Evolutionary conservation across 1,140 invertebrate species (phyloP), one percentile per base, ranked within the genome.

Genomic region (Ooceraea biroi): DNA sequence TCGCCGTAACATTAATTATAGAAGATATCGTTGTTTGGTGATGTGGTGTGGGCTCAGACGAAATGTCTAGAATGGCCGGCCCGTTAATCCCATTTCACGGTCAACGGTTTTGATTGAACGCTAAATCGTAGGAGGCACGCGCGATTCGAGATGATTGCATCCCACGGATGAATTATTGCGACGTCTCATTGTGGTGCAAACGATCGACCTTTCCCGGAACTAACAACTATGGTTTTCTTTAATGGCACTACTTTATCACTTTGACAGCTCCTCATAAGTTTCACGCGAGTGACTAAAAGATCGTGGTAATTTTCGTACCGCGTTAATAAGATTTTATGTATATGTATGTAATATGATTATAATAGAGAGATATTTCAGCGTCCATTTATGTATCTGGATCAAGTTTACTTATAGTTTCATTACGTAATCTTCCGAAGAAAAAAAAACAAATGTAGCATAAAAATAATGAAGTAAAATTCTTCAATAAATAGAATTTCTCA

Each of bases 321-420:
- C 36, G 36, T 7, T 7, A 7, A 36, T 36, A 36, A 7, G 7
- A 5, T 65, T 65, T 1, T 44, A 44, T 44, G 7, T 0, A 10
- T 12, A 46, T 14, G 12, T 22, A 44, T 22, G 5, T 22, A 66
- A 46, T 22, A 22, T 55, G 30, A 27, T 71, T 27, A 0, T 25
- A 71, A 30, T 52, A 8, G 36, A n/a, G n/a, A n/a, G n/a, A 55
- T 55, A 71, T 55, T 71, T 71, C 27, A 55, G 36, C 36, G 48
- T 41, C 48, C 52, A 36, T 22, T 71, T 11, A n/a, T 55, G 17
- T 10, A 8, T 41, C 10, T 1, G 12, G 2, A 3, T 0, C n/a
- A 19, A 1, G 5, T 14, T 36, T 11, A 19, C 22, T 22, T 19
- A n/a, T 10, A 22, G 12, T 50, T 19, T 22, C n/a, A 12, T 48